Base-by-base conservation (phyloP, 2,797 vertebrate species). In the Loriculus beryllinus region DNA sequence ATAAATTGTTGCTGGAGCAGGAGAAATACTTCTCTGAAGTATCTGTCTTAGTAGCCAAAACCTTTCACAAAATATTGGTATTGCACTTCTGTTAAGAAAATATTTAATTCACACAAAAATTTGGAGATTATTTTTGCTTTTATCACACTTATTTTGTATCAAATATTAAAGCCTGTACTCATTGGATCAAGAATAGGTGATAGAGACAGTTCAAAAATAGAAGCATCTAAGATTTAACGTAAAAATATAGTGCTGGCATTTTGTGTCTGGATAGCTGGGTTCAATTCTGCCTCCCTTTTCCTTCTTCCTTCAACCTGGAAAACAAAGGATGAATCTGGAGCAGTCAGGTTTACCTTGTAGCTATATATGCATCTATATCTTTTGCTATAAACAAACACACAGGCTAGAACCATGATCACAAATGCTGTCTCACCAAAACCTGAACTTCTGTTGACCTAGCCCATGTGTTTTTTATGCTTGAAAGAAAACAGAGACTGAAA, bases 401-500 rank as follows among this genome's bases (percentile, higher is more conserved):
- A 25, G 59, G 4, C 42, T 62, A 81, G 39, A 81, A 51, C 21
- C 40, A 10, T 40, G 43, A 78, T n/a, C 14, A 35, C 69, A 96
- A 91, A 72, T 9, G 2, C 26, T 86, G 26, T 37, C 69, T 93
- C 76, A 88, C 42, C 43, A 88, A 88, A 91, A 63, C 9, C 31
- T 76, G 62, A 92, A 48, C 33, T 84, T 79, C 26, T 68, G 12
- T 21, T n/a, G 6, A 82, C 54, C 67, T 56, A 9, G 4, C 19
- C 7, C 29, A n/a, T n/a, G 31, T 60, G 59, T 43, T 76, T 88
- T 67, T 14, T 51, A 45, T 26, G 31, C 47, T 63, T 60, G 72
- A 72, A 80, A 81, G 51, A 76, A 92, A 94, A 29, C 52, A 88
- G 82, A 75, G 43, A 12, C 54, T 39, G 62, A 82, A 89, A 94